Evolutionary conservation across 1,140 invertebrate species (phyloP).

Genomic region (Sycophila sp.): DNA sequence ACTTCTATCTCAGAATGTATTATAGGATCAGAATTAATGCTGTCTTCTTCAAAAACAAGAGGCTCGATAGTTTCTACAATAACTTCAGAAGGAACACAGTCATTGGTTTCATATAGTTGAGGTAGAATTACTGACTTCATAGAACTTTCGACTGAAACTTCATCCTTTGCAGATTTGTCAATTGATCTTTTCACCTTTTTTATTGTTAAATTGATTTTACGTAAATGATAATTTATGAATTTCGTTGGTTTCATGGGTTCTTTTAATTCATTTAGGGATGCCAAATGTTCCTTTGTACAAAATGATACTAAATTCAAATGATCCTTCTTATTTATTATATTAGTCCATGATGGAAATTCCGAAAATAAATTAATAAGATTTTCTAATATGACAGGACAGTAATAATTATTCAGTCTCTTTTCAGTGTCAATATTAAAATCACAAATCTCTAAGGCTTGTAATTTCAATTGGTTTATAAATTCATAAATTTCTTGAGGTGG

Average conservation of each 20-base stretch:
- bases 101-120: too few species aligned
- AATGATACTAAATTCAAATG: constrained; percentile 8
- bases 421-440: constrained; percentile 21
- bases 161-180: too few species aligned
- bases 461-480: constrained; percentile 27
- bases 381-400: constrained; percentile 29
- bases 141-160: too few species aligned
- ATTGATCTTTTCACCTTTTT: not conserved
- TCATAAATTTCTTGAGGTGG: constrained; percentile 19
- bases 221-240: constrained; percentile 12
- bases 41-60: too few species aligned
- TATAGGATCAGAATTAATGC: too few species aligned
- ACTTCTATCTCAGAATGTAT: constrained; percentile 31
- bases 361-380: constrained; percentile 19
- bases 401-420: constrained; percentile 23
- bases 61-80: too few species aligned
- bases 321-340: constrained; percentile 17
- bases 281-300: constrained; percentile 12
- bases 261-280: not conserved
- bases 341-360: constrained; percentile 37
- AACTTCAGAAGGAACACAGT: too few species aligned
- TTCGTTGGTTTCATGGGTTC: constrained; percentile 5
- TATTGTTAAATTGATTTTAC: not conserved
- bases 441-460: constrained; percentile 19
- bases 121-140: too few species aligned